A percentile compares a stretch with the other conserved stretches of the same genome.
Evolutionary conservation across 2,888 invertebrate genomes (phyloP).

Genomic region (Hypselothyrea guttata): DNA sequence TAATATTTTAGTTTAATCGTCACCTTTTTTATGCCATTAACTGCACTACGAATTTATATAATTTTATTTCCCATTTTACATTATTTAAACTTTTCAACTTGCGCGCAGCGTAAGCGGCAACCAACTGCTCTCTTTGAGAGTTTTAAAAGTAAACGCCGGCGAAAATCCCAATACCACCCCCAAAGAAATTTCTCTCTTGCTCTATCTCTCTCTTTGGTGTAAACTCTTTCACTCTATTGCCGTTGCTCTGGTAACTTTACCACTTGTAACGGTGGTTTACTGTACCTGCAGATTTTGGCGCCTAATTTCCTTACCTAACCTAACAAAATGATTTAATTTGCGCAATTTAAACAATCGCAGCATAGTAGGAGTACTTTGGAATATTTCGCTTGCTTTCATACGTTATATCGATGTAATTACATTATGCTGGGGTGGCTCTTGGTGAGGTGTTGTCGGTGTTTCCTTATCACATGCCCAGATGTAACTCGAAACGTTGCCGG

Average conservation of each 20-base stretch:
- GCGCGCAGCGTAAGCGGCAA: background rate
- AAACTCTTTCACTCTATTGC: slow-evolving; percentile 10
- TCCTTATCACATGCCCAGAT: slow-evolving; percentile 71
- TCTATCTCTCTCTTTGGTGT: background rate
- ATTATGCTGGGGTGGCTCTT: slow-evolving; percentile 57
- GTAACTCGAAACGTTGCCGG: slow-evolving; percentile 59
- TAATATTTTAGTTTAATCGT: too few relatives aligned
- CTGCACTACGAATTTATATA: too few relatives aligned
- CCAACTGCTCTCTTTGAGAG: slow-evolving; percentile 20
- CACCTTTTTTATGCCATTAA: too few relatives aligned
- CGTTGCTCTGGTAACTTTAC: slow-evolving; percentile 4
- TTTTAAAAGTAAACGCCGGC: slow-evolving; percentile 37
- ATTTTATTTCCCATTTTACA: too few relatives aligned
- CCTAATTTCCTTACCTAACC: slow-evolving; percentile 37
- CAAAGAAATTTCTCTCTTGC: background rate
- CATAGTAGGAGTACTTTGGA: too few relatives aligned
- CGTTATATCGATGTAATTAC: too few relatives aligned
- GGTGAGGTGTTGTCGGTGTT: slow-evolving; percentile 46
- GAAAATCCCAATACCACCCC: slow-evolving; percentile 39
- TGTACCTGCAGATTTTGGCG: slow-evolving; percentile 59
- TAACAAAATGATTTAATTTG: slow-evolving; percentile 20
- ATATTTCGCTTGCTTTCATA: too few relatives aligned
- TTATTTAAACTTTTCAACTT: background rate
- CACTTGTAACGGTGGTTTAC: slow-evolving; percentile 33
- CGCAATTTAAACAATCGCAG: background rate